phyloP scores from a whole-genome alignment of 2,888 invertebrate genomes.

The Acanthosepion lycidas region DNA sequence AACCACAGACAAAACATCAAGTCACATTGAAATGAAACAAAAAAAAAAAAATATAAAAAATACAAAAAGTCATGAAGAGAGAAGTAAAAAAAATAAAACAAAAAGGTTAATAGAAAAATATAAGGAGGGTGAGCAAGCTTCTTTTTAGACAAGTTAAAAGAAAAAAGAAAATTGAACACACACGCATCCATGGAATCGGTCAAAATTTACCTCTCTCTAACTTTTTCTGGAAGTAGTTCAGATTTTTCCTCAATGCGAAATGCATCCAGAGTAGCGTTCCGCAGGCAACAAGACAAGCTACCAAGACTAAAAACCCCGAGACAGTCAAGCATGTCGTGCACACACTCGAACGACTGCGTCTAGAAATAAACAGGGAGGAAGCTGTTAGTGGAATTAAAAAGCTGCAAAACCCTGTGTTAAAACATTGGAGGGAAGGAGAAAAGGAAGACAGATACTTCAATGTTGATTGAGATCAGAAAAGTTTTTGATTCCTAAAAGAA shows the following conservation, averaged over 20 bases:
- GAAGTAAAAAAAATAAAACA: background rate
- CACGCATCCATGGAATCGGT: conserved; percentile 5
- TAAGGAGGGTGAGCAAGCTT: background rate
- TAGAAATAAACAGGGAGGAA: conserved; percentile 49
- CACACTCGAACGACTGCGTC: conserved; percentile 53
- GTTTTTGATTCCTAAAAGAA: background rate
- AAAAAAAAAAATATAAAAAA: no score
- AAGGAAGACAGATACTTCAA: background rate
- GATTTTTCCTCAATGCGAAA: conserved; percentile 72
- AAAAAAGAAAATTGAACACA: background rate
- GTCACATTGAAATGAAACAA: no score
- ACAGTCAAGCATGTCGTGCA: conserved; percentile 71
- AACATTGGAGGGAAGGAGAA: background rate
- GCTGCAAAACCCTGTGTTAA: conserved; percentile 33
- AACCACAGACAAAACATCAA: background rate
- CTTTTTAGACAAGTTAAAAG: background rate
- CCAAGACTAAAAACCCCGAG: conserved; percentile 69
- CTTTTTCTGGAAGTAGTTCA: conserved; percentile 58
- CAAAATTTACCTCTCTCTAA: conserved; percentile 47
- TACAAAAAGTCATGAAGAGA: no score
- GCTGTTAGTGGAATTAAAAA: conserved; percentile 43
- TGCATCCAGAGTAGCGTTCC: conserved; percentile 74
- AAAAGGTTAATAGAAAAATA: background rate
- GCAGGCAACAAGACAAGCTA: conserved; percentile 70
- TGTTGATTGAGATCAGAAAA: background rate